Percentiles rank a stretch among this genome's conserved stretches.
Evolutionary conservation across 2,113 vertebrate species (phyloP).

Genomic region (Vicugna pacos): DNA sequence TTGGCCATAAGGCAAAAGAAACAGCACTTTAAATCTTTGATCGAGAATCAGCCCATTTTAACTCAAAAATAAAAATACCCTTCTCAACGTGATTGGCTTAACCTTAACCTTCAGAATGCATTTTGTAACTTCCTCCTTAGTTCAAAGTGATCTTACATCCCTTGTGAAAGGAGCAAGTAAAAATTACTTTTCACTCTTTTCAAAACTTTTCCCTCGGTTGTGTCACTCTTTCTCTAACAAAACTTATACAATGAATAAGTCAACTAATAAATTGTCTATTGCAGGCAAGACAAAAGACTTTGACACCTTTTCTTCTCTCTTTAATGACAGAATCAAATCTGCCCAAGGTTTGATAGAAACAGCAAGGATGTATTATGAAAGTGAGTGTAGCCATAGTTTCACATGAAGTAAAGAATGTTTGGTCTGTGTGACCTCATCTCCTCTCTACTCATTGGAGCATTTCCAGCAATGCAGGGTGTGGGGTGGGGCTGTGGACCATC

Average conservation of each 20-base stretch:
- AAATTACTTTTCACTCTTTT: not conserved
- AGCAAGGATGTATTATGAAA: not conserved
- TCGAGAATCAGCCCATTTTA: not conserved
- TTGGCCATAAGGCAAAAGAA: not conserved
- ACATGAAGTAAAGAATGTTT: not conserved
- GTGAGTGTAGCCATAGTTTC: not conserved
- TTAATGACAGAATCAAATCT: not conserved
- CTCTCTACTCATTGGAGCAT: too few relatives aligned
- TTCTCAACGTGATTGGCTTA: not conserved
- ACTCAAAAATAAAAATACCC: not conserved
- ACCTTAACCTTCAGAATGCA: not conserved
- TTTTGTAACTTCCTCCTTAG: not conserved
- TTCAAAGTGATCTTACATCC: not conserved
- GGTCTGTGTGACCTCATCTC: too few relatives aligned
- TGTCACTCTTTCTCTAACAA: not conserved
- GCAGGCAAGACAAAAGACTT: not conserved
- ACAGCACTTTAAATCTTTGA: not conserved
- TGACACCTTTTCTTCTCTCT: not conserved
- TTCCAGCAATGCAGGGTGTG: too few relatives aligned
- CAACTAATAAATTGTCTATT: not conserved
- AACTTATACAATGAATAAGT: not conserved
- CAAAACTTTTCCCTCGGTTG: not conserved
- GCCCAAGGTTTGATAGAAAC: not conserved
- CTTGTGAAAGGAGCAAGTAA: not conserved
- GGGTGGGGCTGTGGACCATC: too few relatives aligned